phyloP scores from a whole-genome alignment of 2,797 vertebrate species.

The Prionace glauca region DNA sequence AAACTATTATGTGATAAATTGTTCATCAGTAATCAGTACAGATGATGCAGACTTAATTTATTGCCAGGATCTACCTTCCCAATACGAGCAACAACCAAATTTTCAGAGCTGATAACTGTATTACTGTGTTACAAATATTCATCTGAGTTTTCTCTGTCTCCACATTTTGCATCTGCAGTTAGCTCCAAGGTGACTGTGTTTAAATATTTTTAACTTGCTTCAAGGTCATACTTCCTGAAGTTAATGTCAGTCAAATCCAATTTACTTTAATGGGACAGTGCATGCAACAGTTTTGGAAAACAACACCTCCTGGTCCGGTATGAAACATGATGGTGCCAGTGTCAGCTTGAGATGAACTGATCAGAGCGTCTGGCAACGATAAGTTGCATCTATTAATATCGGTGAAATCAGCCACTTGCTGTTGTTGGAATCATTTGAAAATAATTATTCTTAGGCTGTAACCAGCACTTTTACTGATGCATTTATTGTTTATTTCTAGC shows the following conservation, averaged over 20 bases:
- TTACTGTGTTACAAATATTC: not conserved
- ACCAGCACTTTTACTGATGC: not conserved
- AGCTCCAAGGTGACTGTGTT: not conserved
- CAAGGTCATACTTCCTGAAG: not conserved
- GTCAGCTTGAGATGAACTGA: not conserved
- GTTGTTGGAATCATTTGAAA: not conserved
- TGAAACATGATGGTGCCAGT: not conserved
- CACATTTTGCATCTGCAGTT: not conserved
- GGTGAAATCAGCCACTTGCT: not conserved
- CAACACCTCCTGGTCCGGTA: not conserved
- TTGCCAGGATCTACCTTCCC: not conserved
- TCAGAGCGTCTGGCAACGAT: not conserved
- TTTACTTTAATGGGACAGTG: not conserved
- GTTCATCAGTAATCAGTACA: not conserved
- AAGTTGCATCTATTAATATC: not conserved
- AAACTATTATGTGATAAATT: not conserved
- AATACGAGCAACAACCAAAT: not conserved
- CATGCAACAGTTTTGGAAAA: not conserved
- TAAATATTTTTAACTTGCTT: not conserved
- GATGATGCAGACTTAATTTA: not conserved
- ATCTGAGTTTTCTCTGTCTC: not conserved
- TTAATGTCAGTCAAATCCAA: not conserved
- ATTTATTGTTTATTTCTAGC: not conserved
- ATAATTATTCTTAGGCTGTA: not conserved
- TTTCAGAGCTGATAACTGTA: not conserved